Conservation (phyloP, 2,888 invertebrate genomes). For the Ditula angustiorana region DNA sequence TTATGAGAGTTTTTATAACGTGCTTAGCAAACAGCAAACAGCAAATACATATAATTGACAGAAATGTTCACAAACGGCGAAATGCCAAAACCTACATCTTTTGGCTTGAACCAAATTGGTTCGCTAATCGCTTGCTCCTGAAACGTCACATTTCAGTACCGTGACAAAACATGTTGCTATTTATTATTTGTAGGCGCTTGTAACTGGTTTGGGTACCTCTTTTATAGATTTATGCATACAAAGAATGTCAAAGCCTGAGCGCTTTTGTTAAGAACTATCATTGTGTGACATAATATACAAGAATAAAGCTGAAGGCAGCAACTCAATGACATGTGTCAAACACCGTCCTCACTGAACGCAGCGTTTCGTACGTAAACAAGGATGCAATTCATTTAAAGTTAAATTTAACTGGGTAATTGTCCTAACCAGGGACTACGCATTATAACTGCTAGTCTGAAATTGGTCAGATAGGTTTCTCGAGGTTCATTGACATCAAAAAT, state of each 20-base stretch:
- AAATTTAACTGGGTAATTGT: constrained; percentile 16
- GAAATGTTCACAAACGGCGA: constrained; percentile 3
- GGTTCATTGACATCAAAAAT: constrained; percentile 73
- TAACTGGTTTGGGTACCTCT: not conserved
- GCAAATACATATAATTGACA: no score
- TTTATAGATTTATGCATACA: not conserved
- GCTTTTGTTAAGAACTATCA: not conserved
- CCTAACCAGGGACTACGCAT: constrained; percentile 13
- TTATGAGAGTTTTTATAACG: no score
- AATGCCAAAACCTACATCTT: constrained; percentile 29
- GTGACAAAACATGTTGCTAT: constrained; percentile 21
- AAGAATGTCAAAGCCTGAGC: not conserved
- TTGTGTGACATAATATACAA: not conserved
- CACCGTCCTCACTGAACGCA: constrained; percentile 4
- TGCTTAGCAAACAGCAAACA: no score
- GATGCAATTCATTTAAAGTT: constrained; percentile 18
- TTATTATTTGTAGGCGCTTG: not conserved
- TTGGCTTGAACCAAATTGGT: constrained; percentile 18
- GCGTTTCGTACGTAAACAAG: constrained; percentile 7
- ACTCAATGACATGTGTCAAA: not conserved
- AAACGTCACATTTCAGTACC: constrained; percentile 1
- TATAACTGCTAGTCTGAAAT: constrained; percentile 42
- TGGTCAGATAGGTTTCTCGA: constrained; percentile 12
- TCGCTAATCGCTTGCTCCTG: not conserved
- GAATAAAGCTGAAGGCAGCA: not conserved